Evolutionary conservation across 1,140 invertebrate genomes (phyloP).

Genomic region (Drosophila tristis): DNA sequence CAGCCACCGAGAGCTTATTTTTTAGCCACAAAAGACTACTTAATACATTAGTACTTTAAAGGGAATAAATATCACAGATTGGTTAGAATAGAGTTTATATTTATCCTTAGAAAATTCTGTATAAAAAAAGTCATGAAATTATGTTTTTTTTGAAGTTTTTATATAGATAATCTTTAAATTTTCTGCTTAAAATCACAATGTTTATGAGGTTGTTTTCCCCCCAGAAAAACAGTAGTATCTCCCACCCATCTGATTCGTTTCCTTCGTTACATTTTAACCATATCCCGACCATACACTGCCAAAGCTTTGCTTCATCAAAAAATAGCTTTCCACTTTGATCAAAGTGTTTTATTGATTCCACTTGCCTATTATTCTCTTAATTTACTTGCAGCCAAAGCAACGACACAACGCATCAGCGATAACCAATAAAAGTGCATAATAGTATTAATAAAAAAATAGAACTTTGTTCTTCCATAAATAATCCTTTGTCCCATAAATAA

Average conservation of each 20-base stretch:
- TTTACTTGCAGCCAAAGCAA: slow-evolving; percentile 62
- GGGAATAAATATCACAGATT: background rate
- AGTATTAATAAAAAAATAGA: slow-evolving; percentile 2
- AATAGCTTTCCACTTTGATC: slow-evolving; percentile 48
- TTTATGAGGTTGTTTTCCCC: no score
- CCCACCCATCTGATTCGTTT: no score
- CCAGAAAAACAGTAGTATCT: background rate
- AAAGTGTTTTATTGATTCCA: slow-evolving; percentile 56
- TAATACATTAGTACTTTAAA: background rate
- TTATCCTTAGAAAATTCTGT: background rate
- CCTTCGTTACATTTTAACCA: background rate
- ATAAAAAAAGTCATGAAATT: no score
- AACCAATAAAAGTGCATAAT: slow-evolving; percentile 32
- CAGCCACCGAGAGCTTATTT: slow-evolving; percentile 55
- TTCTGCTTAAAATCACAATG: no score
- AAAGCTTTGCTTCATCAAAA: slow-evolving; percentile 33
- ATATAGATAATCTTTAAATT: no score
- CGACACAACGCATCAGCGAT: slow-evolving; percentile 24
- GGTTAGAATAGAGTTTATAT: background rate
- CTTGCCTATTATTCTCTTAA: slow-evolving; percentile 23
- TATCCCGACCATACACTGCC: slow-evolving; percentile 10
- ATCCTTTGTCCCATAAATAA: slow-evolving; percentile 4
- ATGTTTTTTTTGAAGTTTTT: no score
- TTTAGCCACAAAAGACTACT: slow-evolving; percentile 1
- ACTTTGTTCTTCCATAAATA: slow-evolving; percentile 2